Conservation (phyloP, 2,888 invertebrate species). For the Orthosia gothica region DNA sequence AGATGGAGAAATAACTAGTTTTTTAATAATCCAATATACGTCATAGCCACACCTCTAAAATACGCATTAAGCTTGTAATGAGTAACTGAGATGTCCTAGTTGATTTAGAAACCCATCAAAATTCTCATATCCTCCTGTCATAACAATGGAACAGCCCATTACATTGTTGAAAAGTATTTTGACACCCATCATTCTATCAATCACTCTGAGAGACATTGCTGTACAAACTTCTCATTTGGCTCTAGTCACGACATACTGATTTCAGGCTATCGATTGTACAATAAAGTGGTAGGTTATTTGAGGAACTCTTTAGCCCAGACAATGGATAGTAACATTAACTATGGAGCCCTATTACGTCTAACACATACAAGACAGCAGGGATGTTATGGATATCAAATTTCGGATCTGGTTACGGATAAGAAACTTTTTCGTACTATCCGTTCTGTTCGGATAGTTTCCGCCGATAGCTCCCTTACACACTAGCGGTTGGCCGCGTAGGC, state of each 20-base stretch:
- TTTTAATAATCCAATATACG: slow-evolving; percentile 1
- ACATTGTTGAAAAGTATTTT: slow-evolving; percentile 45
- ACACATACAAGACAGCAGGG: neutral
- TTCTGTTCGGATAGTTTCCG: too few species aligned
- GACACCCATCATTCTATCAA: slow-evolving; percentile 39
- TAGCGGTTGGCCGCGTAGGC: too few species aligned
- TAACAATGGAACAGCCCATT: slow-evolving; percentile 25
- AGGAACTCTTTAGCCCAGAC: slow-evolving; percentile 36
- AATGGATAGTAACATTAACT: slow-evolving; percentile 35
- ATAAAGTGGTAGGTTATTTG: slow-evolving; percentile 7
- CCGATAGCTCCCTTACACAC: too few species aligned
- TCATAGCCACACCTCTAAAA: slow-evolving; percentile 20
- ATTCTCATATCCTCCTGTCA: slow-evolving; percentile 27
- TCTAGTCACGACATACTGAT: slow-evolving; percentile 19
- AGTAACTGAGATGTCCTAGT: neutral
- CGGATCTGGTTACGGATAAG: too few species aligned
- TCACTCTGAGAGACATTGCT: slow-evolving; percentile 31
- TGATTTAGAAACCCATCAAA: slow-evolving; percentile 3
- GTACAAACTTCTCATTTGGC: slow-evolving; percentile 28
- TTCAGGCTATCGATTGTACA: slow-evolving; percentile 25
- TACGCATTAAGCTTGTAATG: neutral
- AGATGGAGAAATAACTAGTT: slow-evolving; percentile 12
- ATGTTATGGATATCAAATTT: too few species aligned
- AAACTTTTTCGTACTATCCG: too few species aligned
- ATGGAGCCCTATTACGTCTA: slow-evolving; percentile 14